Percentiles rank a stretch among this genome's conserved stretches.
phyloP scores from a whole-genome alignment of 2,113 vertebrate genomes.

The Austrofundulus limnaeus region DNA sequence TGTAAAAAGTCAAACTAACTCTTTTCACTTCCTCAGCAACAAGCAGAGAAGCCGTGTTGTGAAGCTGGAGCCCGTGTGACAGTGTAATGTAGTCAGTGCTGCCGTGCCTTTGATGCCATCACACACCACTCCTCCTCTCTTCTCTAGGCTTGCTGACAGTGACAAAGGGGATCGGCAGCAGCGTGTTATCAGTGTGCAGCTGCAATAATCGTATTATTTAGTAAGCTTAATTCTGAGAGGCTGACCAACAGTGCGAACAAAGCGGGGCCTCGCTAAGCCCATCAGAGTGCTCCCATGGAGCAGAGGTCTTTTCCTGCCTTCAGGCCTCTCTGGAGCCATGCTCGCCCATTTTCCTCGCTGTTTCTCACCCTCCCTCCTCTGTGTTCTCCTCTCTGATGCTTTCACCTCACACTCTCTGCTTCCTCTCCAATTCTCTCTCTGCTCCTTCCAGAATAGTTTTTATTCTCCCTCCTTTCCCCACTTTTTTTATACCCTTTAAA shows the following conservation, averaged over 20 bases:
- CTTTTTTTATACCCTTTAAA: constrained; percentile 33
- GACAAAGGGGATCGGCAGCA: constrained; percentile 63
- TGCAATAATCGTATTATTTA: constrained; percentile 77
- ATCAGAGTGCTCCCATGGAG: constrained; percentile 66
- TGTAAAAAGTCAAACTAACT: constrained; percentile 23
- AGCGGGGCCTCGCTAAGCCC: constrained; percentile 67
- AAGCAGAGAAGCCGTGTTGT: constrained; percentile 28
- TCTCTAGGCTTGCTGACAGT: constrained; percentile 50
- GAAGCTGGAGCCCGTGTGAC: constrained; percentile 27
- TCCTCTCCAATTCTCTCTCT: constrained; percentile 23
- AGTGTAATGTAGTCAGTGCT: constrained; percentile 37
- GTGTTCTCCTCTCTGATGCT: constrained; percentile 47
- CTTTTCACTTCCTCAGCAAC: constrained; percentile 19
- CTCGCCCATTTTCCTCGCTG: constrained; percentile 32
- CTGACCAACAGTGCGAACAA: constrained; percentile 73
- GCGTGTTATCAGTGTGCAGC: constrained; percentile 69
- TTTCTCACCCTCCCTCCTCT: constrained; percentile 53
- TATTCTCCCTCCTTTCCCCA: constrained; percentile 4
- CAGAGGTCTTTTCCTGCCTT: constrained; percentile 72
- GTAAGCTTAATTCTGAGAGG: constrained; percentile 73
- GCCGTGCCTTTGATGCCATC: constrained; percentile 61
- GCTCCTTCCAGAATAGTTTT: constrained; percentile 33
- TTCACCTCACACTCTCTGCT: constrained; percentile 31
- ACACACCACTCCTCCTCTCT: constrained; percentile 44
- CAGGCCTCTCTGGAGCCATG: constrained; percentile 44